Base-by-base conservation (phyloP, 1,140 invertebrate genomes). In the Pomacea maculata region DNA sequence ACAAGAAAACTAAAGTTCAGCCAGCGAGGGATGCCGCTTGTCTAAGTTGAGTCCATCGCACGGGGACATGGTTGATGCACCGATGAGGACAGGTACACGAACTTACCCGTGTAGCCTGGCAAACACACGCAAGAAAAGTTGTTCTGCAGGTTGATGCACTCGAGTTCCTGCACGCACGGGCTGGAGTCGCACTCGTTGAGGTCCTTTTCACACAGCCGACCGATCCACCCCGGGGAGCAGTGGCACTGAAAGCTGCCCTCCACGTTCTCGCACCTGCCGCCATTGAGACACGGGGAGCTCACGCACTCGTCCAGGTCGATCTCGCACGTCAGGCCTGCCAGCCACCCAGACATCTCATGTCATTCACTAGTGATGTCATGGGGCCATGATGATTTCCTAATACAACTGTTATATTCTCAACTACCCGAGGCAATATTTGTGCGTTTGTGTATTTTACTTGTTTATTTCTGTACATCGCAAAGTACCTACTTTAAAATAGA, bases 271-370 rank as follows among this genome's bases (percentile, higher is more conserved):
- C 88, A 89, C 0, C 79, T 80, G 8, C 80, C 77, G 29, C 83
- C 82, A 67, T 86, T 86, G 15, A 79, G 61, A 81, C 86, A 87
- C 0, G 85, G 83, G 80, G 11, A 81, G 88, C 77, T 78, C 34
- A 57, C 17, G 90, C 97, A 99, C 88, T 99, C 96, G 86, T 98
- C 95, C 70, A 99, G 97, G 87, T 99, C 96, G 83, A 96, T 94
- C 92, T 99, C 97, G 92, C 98, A 99, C 83, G 95, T 94, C 83
- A 95, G 93, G 79, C 98, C 98, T 6, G 96, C 96, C 72, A 78
- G 15, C 76, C 54, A 64, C 76, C 63, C 17, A 70, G 25, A 87
- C 96, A 45, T 45, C 34, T 45, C 6, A 6, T 45, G 34, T 45
- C 34, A 45, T 45, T 45, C 34, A 45, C 2, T 45, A 0, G 34